These are phyloP conservation scores for Castor canadensis DNA, from an alignment of 2,113 vertebrate genomes.

Conservation along the genomic window DNA sequence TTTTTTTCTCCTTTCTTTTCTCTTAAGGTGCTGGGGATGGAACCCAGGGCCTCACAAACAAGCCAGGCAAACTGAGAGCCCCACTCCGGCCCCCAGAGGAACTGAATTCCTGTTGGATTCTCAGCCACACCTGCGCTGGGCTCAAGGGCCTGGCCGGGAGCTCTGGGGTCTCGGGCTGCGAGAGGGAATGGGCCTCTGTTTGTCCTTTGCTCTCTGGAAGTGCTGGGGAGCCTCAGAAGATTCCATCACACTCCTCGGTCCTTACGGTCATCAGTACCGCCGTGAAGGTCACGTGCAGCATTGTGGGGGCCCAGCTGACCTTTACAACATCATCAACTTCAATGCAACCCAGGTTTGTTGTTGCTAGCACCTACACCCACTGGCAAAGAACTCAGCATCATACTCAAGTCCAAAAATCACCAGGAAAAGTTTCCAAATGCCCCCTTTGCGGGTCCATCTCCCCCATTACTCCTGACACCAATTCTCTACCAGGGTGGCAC, in stretches of 20 bases:
- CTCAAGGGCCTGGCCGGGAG: neutral
- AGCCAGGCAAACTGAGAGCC: neutral
- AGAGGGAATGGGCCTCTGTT: neutral
- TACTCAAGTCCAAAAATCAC: neutral
- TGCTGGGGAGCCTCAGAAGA: neutral
- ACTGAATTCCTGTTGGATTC: neutral
- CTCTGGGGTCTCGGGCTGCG: neutral
- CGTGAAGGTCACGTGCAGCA: neutral
- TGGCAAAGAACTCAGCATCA: neutral
- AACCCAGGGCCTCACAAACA: neutral
- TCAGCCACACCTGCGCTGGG: neutral
- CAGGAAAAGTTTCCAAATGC: neutral
- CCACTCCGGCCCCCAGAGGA: neutral
- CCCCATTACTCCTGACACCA: neutral
- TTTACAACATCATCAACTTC: no score
- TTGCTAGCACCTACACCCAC: rapidly evolving
- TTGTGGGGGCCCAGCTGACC: rapidly evolving
- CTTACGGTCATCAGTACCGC: neutral
- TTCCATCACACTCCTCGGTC: neutral
- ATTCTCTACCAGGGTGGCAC: neutral
- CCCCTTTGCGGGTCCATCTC: neutral
- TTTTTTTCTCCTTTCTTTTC: no score
- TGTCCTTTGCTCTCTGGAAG: neutral
- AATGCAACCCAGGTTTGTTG: no score
- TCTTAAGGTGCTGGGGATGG: neutral